A percentile compares a stretch with the other conserved stretches of the same genome.
phyloP scores from a whole-genome alignment of 2,888 invertebrate genomes.

The Brenthis ino region DNA sequence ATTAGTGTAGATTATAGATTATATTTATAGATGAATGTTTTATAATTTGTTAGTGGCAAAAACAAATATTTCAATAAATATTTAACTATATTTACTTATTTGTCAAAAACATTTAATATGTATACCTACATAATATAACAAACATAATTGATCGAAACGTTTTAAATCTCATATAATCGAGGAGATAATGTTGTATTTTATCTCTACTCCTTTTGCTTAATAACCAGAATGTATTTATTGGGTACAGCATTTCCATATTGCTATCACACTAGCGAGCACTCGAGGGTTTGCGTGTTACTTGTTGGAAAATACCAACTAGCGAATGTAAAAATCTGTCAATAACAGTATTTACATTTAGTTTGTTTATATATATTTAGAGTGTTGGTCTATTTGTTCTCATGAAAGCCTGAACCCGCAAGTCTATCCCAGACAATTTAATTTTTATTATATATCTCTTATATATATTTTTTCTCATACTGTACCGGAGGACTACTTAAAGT shows the following conservation, averaged over 20 bases:
- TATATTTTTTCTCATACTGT: too few species aligned
- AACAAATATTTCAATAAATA: background rate
- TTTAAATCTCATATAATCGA: conserved; percentile 15
- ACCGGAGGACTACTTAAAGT: too few species aligned
- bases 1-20: too few species aligned
- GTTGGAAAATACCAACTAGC: background rate
- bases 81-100: background rate
- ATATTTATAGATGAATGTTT: too few species aligned
- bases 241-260: conserved; percentile 7
- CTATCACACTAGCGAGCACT: background rate
- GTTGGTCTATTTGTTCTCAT: too few species aligned
- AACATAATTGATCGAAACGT: background rate
- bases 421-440: too few species aligned
- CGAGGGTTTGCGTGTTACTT: background rate
- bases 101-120: background rate
- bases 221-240: conserved; percentile 11
- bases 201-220: conserved; percentile 13
- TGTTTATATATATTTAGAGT: too few species aligned
- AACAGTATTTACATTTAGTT: background rate
- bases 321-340: background rate
- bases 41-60: too few species aligned
- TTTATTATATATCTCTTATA: too few species aligned
- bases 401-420: too few species aligned
- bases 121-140: background rate
- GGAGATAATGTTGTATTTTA: conserved; percentile 4